phyloP scores from a whole-genome alignment of 2,888 invertebrate genomes.

The Sclerodermus sp. region DNA sequence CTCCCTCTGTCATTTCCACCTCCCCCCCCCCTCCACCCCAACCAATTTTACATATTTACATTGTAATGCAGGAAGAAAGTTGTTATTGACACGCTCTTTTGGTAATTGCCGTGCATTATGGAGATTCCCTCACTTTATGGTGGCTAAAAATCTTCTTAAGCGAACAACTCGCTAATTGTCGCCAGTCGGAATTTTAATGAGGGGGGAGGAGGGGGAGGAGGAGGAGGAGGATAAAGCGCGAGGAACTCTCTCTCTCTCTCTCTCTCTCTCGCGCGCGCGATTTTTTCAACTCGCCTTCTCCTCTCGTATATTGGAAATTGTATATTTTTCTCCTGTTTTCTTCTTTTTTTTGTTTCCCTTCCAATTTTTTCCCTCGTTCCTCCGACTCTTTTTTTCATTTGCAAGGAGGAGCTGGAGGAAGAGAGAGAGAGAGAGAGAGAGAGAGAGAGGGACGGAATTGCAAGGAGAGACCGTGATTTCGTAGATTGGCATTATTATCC shows the following conservation, averaged over 20 bases:
- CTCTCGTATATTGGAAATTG: too few relatives aligned
- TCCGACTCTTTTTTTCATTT: background rate
- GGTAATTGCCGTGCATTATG: background rate
- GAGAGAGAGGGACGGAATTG: slow-evolving; percentile 10
- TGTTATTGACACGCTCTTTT: slow-evolving; percentile 24
- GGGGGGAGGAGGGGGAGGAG: too few relatives aligned
- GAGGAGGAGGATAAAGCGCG: too few relatives aligned
- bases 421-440: slow-evolving; percentile 4
- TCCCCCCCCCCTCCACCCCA: slow-evolving; percentile 28
- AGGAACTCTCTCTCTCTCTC: too few relatives aligned
- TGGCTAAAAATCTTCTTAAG: too few relatives aligned
- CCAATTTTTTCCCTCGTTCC: too few relatives aligned
- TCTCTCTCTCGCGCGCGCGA: too few relatives aligned
- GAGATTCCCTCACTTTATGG: background rate
- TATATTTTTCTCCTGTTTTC: too few relatives aligned
- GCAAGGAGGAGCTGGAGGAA: background rate
- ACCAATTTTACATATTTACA: slow-evolving; percentile 47
- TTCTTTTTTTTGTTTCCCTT: too few relatives aligned
- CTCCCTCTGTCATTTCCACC: background rate
- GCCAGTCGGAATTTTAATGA: too few relatives aligned
- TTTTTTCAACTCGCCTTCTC: too few relatives aligned
- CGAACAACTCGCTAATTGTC: too few relatives aligned
- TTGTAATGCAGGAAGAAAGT: slow-evolving; percentile 16
- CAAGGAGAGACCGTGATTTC: background rate
- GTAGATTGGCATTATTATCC: slow-evolving; percentile 33